Conservation (phyloP, 2,888 invertebrate genomes). For the Amblyjoppa fuscipennis region DNA sequence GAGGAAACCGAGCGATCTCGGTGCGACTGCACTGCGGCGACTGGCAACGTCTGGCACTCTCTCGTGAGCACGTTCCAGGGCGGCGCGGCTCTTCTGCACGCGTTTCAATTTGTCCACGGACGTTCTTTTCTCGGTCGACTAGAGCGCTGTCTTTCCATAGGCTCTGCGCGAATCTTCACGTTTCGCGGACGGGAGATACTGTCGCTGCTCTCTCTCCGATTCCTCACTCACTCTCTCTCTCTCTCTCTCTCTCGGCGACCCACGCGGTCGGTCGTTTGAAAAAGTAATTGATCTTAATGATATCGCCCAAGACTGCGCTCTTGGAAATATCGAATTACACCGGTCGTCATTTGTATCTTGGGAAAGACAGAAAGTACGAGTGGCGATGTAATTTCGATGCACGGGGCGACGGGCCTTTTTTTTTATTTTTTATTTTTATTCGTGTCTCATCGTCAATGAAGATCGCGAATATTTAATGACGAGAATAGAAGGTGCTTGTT, state of each 20-base stretch:
- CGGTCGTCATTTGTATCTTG: not conserved
- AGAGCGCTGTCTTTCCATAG: not conserved
- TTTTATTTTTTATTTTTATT: not conserved
- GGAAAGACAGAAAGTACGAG: not conserved
- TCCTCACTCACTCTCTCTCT: not conserved
- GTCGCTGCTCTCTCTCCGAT: not conserved
- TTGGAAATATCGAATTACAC: constrained; percentile 18
- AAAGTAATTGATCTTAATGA: constrained; percentile 59
- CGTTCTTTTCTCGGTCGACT: not conserved
- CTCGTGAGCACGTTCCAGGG: not conserved
- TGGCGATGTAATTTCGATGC: not conserved
- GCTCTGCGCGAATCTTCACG: constrained; percentile 2
- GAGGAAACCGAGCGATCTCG: not conserved
- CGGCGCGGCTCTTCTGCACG: too few relatives aligned
- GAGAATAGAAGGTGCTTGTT: constrained; percentile 52
- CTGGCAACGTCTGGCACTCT: not conserved
- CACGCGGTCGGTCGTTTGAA: constrained; percentile 46
- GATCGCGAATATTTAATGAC: constrained; percentile 54
- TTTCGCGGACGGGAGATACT: not conserved
- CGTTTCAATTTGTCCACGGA: constrained; percentile 2
- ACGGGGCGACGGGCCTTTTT: not conserved
- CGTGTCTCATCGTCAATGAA: constrained; percentile 44
- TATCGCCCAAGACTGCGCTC: constrained; percentile 39
- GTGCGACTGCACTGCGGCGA: not conserved
- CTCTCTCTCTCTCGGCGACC: not conserved